Evolutionary conservation across 2,888 invertebrate species (phyloP), one percentile per base, ranked within the genome.

Genomic region (Margaritifera margaritifera): DNA sequence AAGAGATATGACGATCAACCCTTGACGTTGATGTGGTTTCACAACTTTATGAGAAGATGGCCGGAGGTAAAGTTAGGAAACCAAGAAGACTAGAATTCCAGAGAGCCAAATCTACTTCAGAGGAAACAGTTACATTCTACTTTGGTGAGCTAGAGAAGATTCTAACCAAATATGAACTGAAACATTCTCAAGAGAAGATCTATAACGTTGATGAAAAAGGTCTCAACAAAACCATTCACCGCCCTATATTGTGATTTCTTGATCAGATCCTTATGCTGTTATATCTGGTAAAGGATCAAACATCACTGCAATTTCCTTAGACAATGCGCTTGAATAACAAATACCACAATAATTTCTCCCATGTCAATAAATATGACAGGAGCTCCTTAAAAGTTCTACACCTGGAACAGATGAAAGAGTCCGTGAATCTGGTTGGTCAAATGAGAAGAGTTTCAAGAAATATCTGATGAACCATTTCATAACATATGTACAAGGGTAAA

Each of bases 131-230:
- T 0, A 50, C n/a, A 5, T 20, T 6, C 2, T 68, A 74, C 50
- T 74, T 64, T 25, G 24, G 4, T 1, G 60, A 69, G 15, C 68
- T 74, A 15, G 31, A 63, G 19, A 19, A n/a, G 3, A 63, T 74
- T 11, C n/a, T 74, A 19, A 65, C 60, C 27, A 63, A 68, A 55
- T 61, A 66, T 51, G 24, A 74, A 20, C 60, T 74, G 15, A 51
- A 57, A 42, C n/a, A 58, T 6, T 24, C 19, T 18, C 73, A 65
- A 24, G 66, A 73, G n/a, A 27, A 61, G 19, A 65, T 70, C 3
- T 73, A 59, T 56, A 70, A 67, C 56, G 25, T 73, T 6, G 73
- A 64, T 64, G 68, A 72, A 27, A 69, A 66, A 25, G 65, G 65
- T 6, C 19, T 68, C 18, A 6, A 50, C 51, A 31, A 18, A 20